Evolutionary conservation across 1,140 invertebrate genomes (phyloP), one percentile per base, ranked within the genome.

Genomic region (Alviniconcha marisindica): DNA sequence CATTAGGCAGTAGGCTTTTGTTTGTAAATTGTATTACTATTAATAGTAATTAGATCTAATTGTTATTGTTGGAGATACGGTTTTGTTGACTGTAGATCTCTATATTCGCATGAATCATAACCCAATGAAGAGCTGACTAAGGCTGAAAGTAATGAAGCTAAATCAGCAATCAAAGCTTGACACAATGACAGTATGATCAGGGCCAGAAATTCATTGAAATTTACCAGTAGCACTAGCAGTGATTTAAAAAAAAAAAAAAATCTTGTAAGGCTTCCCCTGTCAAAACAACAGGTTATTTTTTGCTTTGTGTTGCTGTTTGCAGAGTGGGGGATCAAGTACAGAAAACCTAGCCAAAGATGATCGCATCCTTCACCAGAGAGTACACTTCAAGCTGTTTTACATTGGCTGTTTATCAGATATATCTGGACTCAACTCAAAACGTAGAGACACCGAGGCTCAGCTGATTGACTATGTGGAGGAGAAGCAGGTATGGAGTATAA

Each of bases 391-490:
- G 44, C 84, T 90, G 38, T 89, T 79, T 77, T 91, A 88, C 60
- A 66, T 91, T 44, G 90, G 90, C 36, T 83, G 86, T 73, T 83
- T 91, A 10, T 71, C 81, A 36, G 84, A 89, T 14, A 85, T 89
- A 28, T 88, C 84, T 40, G 87, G 88, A 80, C 84, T 83, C 2
- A 87, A 87, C 66, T 87, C 87, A 18, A 82, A 78, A 24, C 88
- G 89, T 51, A 63, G 88, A 79, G 89, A 90, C 80, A 87, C 86
- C 60, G 89, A 90, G 40, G 87, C 89, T 48, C 88, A 89, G 76
- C 85, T 91, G 31, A 85, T 91, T 71, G 90, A 91, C 63, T 82
- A 85, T 60, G 74, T 91, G 10, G 89, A 91, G 69, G 90, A 91
- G 82, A 89, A 87, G 24, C 90, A 91, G 85, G 89, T 88, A 82